Conservation (phyloP, 2,888 invertebrate genomes). For the Eutolmus rufibarbis region DNA sequence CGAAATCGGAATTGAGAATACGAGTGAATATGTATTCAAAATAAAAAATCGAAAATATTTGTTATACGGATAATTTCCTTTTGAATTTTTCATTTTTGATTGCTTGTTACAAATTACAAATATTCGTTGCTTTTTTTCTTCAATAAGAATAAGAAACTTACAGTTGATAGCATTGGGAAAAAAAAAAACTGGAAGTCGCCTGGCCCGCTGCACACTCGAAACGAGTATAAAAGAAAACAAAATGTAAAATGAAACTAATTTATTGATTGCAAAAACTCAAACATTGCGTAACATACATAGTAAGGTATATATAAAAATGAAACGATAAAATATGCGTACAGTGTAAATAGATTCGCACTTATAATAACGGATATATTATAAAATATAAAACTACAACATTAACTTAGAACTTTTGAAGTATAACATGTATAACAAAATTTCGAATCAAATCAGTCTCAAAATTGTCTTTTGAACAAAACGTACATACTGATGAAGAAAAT, state of each 20-base stretch:
- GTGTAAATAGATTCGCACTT: conserved; percentile 23
- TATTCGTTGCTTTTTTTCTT: not conserved
- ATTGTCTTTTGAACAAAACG: conserved; percentile 21
- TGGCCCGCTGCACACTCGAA: not conserved
- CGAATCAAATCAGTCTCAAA: conserved; percentile 39
- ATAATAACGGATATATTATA: conserved; percentile 13
- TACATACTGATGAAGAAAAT: not conserved
- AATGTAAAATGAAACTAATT: conserved; percentile 54
- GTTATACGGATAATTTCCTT: not conserved
- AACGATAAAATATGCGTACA: conserved; percentile 23
- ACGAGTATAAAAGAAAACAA: conserved; percentile 43
- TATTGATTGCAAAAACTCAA: conserved; percentile 57
- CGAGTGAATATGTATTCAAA: too few species aligned
- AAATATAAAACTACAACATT: conserved; percentile 26
- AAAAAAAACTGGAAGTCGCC: not conserved
- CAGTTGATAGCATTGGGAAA: not conserved
- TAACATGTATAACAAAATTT: conserved; percentile 30
- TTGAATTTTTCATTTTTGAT: not conserved
- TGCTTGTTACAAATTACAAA: not conserved
- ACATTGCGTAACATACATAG: conserved; percentile 53
- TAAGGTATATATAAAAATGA: conserved; percentile 14
- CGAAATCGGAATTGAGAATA: too few species aligned
- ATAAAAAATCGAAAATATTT: too few species aligned
- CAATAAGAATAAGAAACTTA: not conserved
- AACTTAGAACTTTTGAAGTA: conserved; percentile 8